Evolutionary conservation across 2,113 vertebrate genomes (phyloP).

Genomic region (Leptosomus discolor): DNA sequence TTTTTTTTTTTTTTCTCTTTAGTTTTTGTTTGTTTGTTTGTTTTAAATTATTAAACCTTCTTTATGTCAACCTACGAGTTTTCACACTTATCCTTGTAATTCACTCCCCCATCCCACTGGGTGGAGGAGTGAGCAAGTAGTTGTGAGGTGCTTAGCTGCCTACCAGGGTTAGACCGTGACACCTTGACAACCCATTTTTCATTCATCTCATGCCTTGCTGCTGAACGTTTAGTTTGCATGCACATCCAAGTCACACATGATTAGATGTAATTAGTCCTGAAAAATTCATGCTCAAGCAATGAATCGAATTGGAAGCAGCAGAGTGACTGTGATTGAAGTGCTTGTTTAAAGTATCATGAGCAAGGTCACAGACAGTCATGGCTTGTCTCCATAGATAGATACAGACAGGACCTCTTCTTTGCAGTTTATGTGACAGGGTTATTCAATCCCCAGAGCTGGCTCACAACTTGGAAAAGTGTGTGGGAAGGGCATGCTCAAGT

Average conservation of each 20-base stretch:
- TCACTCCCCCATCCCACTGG: background rate
- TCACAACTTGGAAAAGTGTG: background rate
- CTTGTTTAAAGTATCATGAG: background rate
- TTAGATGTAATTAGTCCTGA: slow-evolving; percentile 39
- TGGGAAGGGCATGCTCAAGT: background rate
- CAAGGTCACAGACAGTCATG: background rate
- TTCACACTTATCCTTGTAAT: background rate
- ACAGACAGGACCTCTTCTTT: background rate
- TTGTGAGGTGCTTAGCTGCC: background rate
- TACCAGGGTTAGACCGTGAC: background rate
- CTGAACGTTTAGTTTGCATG: background rate
- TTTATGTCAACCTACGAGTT: background rate
- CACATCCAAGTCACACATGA: background rate
- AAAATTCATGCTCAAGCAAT: slow-evolving; percentile 1
- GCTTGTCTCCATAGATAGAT: background rate
- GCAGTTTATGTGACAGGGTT: background rate
- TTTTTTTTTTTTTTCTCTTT: too few relatives aligned
- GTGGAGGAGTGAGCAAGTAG: background rate
- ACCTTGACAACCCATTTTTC: background rate
- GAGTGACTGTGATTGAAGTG: background rate
- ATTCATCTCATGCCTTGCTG: slow-evolving; percentile 9
- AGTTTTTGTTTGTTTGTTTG: background rate
- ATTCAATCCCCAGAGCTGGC: background rate
- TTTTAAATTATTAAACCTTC: background rate
- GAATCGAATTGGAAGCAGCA: background rate